Base-by-base conservation (phyloP, 64 coral and sea anemone genomes). In the Anthopleura sola region DNA sequence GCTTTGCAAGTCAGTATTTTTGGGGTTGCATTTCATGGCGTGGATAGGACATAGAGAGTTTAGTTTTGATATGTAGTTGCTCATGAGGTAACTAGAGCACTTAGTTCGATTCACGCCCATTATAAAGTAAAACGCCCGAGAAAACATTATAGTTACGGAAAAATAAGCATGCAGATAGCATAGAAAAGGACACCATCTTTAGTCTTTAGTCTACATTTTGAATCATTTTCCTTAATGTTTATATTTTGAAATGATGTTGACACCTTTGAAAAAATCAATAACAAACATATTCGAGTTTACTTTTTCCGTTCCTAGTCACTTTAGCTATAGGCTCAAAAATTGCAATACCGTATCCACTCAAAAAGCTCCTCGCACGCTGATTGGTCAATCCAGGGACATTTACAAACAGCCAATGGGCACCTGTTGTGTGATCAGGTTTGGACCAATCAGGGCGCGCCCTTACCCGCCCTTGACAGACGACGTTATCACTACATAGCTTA, bases 401-500 rank as follows among this genome's bases (percentile, higher is more conserved):
- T 82, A 87, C 79, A 88, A 91, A 86, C 88, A 92, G 86, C 71
- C 88, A 75, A 58, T 74, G 26, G 46, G 66, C 90, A 97, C 94
- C 94, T 97, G 94, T 83, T 64, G 48, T 76, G 47, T 77, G 55
- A 76, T 92, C 32, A 54, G 66, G 54, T 83, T 68, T 64, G 37
- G 60, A 82, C 94, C 91, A 97, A 89, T 97, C 80, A 89, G 82
- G 78, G 87, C 37, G 60, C 53, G 75, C 77, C 68, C 77, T 90
- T 81, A 48, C 37, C 87, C 53, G 60, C 54, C 80, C 80, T 91
- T 54, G 81, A 81, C 53, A 86, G 48, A 97, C 94, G 92, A 97
- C 94, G 94, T 97, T 97, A 97, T 97, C 87, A 48, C 44, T 56
- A 92, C 91, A 97, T 97, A 97, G 86, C 92, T 97, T 18, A 75